Conservation (phyloP, 2,888 invertebrate genomes). For the Eremobia ochroleuca region DNA sequence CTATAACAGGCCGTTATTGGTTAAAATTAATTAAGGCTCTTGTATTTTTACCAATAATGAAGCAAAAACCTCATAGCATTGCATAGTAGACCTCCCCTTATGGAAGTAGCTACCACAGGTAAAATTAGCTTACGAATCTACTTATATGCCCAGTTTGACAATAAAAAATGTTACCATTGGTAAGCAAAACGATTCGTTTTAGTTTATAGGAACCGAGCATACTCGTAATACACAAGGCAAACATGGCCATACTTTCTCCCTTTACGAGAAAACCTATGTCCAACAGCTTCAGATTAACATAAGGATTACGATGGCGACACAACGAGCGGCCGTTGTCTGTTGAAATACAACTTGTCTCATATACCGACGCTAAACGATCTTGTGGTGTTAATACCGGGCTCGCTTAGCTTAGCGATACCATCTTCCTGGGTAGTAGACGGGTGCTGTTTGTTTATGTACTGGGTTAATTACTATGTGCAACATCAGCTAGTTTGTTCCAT, state of each 20-base stretch:
- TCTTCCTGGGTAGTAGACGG: neutral
- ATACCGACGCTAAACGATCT: conserved; percentile 21
- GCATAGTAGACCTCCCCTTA: too few species aligned
- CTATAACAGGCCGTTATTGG: too few species aligned
- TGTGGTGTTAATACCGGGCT: conserved; percentile 35
- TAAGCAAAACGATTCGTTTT: neutral
- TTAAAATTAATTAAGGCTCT: too few species aligned
- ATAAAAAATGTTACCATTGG: too few species aligned
- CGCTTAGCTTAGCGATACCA: conserved; percentile 45
- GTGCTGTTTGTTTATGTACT: conserved; percentile 5
- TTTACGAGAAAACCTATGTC: neutral
- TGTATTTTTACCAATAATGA: too few species aligned
- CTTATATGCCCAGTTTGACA: too few species aligned
- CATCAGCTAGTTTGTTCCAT: neutral
- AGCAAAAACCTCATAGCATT: too few species aligned
- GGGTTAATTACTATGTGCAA: neutral
- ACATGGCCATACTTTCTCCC: neutral
- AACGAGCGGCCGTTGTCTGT: conserved; percentile 8
- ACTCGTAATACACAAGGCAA: neutral
- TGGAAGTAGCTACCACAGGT: too few species aligned
- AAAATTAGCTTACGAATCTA: too few species aligned
- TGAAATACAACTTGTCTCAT: conserved; percentile 27
- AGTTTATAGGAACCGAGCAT: neutral
- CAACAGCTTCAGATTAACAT: conserved; percentile 16
- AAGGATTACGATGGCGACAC: conserved; percentile 15